Conservation (phyloP, 2,888 invertebrate genomes). For the Abrostola tripartita region DNA sequence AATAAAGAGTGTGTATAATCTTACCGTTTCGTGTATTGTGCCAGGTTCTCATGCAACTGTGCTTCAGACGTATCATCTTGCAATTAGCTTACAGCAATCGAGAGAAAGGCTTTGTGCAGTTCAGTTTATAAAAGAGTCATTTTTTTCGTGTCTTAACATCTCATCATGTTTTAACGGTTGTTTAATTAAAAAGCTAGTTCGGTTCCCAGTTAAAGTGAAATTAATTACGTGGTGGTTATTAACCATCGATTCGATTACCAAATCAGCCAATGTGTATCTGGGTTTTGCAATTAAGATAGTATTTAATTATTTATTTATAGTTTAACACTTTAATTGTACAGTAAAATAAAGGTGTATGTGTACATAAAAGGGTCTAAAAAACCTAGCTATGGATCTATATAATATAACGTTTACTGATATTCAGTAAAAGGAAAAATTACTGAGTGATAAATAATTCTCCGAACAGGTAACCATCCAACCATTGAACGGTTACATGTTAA, state of each 20-base stretch:
- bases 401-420: not conserved
- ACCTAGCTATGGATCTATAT: too few relatives aligned
- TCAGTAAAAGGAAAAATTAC: not conserved
- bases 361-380: too few relatives aligned
- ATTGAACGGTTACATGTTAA: not conserved
- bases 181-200: too few relatives aligned
- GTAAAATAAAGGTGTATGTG: too few relatives aligned
- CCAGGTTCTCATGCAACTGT: constrained; percentile 52
- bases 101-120: constrained; percentile 37
- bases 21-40: constrained; percentile 48
- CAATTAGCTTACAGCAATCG: constrained; percentile 32
- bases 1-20: constrained; percentile 26
- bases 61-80: constrained; percentile 46
- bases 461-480: constrained; percentile 1
- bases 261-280: too few relatives aligned
- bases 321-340: too few relatives aligned
- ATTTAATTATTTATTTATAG: too few relatives aligned
- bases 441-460: not conserved
- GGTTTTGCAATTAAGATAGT: too few relatives aligned
- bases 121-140: not conserved
- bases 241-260: too few relatives aligned
- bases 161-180: too few relatives aligned
- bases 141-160: not conserved
- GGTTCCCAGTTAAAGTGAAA: too few relatives aligned
- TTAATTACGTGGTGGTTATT: too few relatives aligned